Conservation (phyloP, 2,797 vertebrate species). For the Leptodactylus fallax region DNA sequence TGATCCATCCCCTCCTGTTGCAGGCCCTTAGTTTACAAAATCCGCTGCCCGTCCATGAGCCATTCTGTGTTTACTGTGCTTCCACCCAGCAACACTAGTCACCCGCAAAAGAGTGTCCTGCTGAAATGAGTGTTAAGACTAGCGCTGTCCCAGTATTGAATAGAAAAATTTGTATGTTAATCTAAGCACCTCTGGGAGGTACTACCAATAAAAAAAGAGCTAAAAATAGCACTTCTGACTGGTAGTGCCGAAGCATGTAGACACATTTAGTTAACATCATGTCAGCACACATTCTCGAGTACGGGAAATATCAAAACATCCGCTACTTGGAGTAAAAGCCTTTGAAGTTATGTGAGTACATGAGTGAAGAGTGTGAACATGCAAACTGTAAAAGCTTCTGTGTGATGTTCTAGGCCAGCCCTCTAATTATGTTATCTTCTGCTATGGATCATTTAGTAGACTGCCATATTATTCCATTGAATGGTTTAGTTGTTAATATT, state of each 20-base stretch:
- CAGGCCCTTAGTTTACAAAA: too few species aligned
- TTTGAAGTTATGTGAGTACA: conserved; percentile 30
- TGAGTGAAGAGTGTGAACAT: not conserved
- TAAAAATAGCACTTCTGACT: conserved; percentile 16
- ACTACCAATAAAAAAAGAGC: not conserved
- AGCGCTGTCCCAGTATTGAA: too few species aligned
- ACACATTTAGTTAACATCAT: conserved; percentile 4
- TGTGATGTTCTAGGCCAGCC: not conserved
- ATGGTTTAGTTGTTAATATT: not conserved
- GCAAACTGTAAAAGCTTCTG: not conserved
- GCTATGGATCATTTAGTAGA: not conserved
- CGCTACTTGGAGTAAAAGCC: conserved; percentile 11
- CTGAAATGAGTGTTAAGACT: too few species aligned
- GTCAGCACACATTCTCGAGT: conserved; percentile 7
- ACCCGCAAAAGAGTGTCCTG: too few species aligned
- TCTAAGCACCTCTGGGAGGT: not conserved
- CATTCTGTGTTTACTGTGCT: too few species aligned
- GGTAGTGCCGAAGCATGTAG: not conserved
- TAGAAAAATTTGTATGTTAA: too few species aligned
- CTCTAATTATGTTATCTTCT: conserved; percentile 12
- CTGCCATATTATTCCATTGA: not conserved
- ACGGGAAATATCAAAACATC: conserved; percentile 36
- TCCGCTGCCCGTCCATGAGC: too few species aligned
- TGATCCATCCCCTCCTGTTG: too few species aligned
- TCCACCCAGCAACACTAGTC: too few species aligned